phyloP scores from a whole-genome alignment of 2,888 invertebrate genomes.

The Schizotus pectinicornis region DNA sequence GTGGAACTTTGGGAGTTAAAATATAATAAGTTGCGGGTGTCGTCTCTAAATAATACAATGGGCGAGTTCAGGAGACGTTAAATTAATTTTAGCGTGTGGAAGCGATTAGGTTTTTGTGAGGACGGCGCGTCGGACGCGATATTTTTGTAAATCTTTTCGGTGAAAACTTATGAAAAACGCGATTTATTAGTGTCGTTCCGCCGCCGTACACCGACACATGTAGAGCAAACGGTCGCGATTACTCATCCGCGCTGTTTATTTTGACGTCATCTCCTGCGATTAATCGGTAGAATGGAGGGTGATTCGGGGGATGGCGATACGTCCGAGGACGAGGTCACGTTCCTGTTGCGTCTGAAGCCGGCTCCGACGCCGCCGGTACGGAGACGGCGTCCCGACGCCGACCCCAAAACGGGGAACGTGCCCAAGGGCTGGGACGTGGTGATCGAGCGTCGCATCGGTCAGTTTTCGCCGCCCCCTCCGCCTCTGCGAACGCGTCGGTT shows the following conservation, averaged over 20 bases:
- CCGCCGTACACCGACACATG: too few species aligned
- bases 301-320: constrained; percentile 15
- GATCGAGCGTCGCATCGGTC: constrained; percentile 44
- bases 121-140: not conserved
- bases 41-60: not conserved
- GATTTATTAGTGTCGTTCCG: too few species aligned
- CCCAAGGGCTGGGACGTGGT: constrained; percentile 54
- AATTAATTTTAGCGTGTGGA: too few species aligned
- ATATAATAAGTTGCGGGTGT: not conserved
- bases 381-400: constrained; percentile 41
- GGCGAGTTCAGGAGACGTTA: too few species aligned
- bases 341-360: constrained; percentile 53
- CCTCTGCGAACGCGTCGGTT: constrained; percentile 30
- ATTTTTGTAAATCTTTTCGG: not conserved
- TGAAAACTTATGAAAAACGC: not conserved
- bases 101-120: not conserved
- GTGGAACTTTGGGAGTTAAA: too few species aligned
- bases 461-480: constrained; percentile 23
- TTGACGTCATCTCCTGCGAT: not conserved
- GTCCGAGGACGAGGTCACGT: constrained; percentile 54
- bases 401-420: constrained; percentile 30
- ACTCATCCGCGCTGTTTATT: constrained; percentile 13
- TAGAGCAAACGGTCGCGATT: constrained; percentile 3
- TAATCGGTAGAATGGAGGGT: constrained; percentile 4
- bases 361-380: constrained; percentile 53